Conservation (phyloP, 2,113 vertebrate genomes). For the Oophaga pumilio region DNA sequence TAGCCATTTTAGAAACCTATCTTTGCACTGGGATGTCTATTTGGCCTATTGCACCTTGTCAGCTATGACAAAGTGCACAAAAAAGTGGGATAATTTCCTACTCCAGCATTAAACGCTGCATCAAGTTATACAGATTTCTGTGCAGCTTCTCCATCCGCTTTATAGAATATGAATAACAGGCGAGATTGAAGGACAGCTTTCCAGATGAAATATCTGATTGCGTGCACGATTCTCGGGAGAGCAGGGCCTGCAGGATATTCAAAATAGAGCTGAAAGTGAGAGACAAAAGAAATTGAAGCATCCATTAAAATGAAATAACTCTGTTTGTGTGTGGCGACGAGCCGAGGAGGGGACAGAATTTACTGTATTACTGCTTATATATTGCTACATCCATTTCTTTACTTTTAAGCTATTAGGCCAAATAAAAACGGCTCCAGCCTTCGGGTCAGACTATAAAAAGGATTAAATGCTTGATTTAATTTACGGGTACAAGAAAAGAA, state of each 20-base stretch:
- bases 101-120: slow-evolving; percentile 3
- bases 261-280: slow-evolving; percentile 38
- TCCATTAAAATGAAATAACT: slow-evolving; percentile 55
- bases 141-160: slow-evolving; percentile 27
- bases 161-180: slow-evolving; percentile 48
- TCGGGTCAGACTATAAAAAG: slow-evolving; percentile 22
- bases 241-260: slow-evolving; percentile 37
- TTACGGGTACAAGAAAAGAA: slow-evolving; percentile 5
- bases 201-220: slow-evolving; percentile 53
- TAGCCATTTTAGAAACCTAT: background rate
- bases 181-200: slow-evolving; percentile 52
- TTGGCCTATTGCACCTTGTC: slow-evolving; percentile 9
- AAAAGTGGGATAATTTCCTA: slow-evolving; percentile 8
- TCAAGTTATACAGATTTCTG: slow-evolving; percentile 29
- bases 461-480: slow-evolving; percentile 14
- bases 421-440: slow-evolving; percentile 24
- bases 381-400: slow-evolving; percentile 30
- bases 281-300: slow-evolving; percentile 55
- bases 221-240: slow-evolving; percentile 15
- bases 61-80: background rate
- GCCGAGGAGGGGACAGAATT: slow-evolving; percentile 6
- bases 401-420: slow-evolving; percentile 35
- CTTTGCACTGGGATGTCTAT: background rate
- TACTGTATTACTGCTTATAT: slow-evolving; percentile 30
- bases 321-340: slow-evolving; percentile 11